Conservation (phyloP, 2,888 invertebrate genomes). For the Melanargia galathea region DNA sequence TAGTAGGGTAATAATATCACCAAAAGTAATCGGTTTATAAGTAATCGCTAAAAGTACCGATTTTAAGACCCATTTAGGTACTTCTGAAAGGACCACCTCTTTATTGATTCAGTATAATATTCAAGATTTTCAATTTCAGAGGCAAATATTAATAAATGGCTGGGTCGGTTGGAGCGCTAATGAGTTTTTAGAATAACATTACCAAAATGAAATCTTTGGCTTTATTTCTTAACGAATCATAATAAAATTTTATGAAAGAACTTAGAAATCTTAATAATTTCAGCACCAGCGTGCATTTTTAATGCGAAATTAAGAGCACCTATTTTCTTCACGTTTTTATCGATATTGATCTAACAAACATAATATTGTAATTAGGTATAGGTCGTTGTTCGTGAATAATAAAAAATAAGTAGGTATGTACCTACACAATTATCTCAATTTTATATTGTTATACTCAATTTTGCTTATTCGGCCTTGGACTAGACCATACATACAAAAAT, state of each 20-base stretch:
- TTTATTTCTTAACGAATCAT: conserved; percentile 50
- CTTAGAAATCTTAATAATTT: conserved; percentile 57
- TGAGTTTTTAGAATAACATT: conserved; percentile 76
- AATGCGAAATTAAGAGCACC: conserved; percentile 1
- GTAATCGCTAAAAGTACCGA: too few relatives aligned
- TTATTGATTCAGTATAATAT: conserved; percentile 61
- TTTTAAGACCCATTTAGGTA: not conserved
- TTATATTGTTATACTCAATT: too few relatives aligned
- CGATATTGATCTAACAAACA: not conserved
- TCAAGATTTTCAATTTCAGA: conserved; percentile 76
- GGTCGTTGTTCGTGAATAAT: not conserved
- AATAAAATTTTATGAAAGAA: conserved; percentile 43
- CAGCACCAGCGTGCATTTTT: conserved; percentile 6
- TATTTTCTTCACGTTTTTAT: not conserved
- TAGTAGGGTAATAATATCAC: too few relatives aligned
- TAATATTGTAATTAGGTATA: not conserved
- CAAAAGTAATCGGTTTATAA: too few relatives aligned
- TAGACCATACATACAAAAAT: too few relatives aligned
- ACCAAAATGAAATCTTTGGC: conserved; percentile 63
- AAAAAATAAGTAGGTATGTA: not conserved
- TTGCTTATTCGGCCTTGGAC: too few relatives aligned
- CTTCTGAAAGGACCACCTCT: conserved; percentile 37
- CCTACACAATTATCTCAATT: too few relatives aligned
- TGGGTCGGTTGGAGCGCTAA: conserved; percentile 72
- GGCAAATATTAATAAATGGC: conserved; percentile 63